A percentile compares a stretch with the other conserved stretches of the same genome.
Conservation (phyloP, 2,888 invertebrate species). For the Cecidostiba fungosa region DNA sequence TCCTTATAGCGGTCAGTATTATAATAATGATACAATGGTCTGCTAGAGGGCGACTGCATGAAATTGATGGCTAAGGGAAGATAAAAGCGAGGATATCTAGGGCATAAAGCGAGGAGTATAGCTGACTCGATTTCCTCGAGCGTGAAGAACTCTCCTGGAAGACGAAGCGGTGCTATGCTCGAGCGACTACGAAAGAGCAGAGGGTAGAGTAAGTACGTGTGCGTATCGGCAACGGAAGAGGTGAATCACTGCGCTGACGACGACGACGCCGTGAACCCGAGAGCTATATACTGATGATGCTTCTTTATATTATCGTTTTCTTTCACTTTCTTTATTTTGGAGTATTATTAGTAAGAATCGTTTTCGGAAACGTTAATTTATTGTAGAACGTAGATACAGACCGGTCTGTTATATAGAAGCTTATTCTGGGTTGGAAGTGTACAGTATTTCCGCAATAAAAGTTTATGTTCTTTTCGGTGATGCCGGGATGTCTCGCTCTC, state of each 20-base stretch:
- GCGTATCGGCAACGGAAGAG: constrained; percentile 39
- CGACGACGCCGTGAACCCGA: constrained; percentile 4
- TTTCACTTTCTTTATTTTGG: constrained; percentile 14
- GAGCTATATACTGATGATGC: too few species aligned
- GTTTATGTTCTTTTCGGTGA: neutral
- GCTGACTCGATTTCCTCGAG: constrained; percentile 12
- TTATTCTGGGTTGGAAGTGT: too few species aligned
- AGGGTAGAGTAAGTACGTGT: neutral
- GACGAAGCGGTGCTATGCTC: neutral
- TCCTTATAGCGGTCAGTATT: neutral
- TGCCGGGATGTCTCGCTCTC: neutral
- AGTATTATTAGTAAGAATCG: too few species aligned
- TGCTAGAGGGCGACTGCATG: neutral
- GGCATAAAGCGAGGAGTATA: constrained; percentile 21
- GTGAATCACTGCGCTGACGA: constrained; percentile 46
- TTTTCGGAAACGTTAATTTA: neutral
- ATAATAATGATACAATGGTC: neutral
- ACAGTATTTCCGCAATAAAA: neutral
- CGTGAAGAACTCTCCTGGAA: constrained; percentile 31
- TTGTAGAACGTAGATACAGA: too few species aligned
- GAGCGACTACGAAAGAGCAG: neutral
- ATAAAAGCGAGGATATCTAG: constrained; percentile 37
- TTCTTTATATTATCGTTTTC: neutral
- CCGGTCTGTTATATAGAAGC: too few species aligned
- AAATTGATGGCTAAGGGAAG: constrained; percentile 51